phyloP scores from a whole-genome alignment of 2,797 vertebrate genomes.

The Sebastes oblongus region DNA sequence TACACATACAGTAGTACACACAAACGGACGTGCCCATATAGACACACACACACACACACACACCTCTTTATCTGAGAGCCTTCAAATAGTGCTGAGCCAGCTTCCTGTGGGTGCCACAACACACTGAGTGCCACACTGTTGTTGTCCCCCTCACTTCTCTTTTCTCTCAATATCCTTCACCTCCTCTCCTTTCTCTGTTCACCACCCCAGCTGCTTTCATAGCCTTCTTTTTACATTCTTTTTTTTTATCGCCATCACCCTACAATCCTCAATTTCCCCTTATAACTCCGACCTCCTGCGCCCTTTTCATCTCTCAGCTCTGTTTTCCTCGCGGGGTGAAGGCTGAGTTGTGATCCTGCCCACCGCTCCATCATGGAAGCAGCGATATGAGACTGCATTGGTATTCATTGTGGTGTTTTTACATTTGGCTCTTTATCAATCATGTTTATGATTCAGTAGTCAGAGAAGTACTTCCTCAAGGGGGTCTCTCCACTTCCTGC shows the following conservation, averaged over 20 bases:
- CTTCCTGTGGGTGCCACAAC: slow-evolving; percentile 41
- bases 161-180: slow-evolving; percentile 37
- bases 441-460: slow-evolving; percentile 57
- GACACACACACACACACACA: slow-evolving; percentile 7
- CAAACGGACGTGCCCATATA: neutral
- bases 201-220: slow-evolving; percentile 1
- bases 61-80: slow-evolving; percentile 49
- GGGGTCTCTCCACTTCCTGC: slow-evolving; percentile 25
- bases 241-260: neutral
- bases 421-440: slow-evolving; percentile 62
- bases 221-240: slow-evolving; percentile 12
- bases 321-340: slow-evolving; percentile 12
- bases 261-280: slow-evolving; percentile 22
- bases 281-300: neutral
- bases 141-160: slow-evolving; percentile 45
- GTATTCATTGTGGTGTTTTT: slow-evolving; percentile 55
- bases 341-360: slow-evolving; percentile 51
- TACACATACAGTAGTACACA: slow-evolving; percentile 34
- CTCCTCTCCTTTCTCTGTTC: neutral
- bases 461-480: slow-evolving; percentile 6
- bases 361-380: slow-evolving; percentile 39
- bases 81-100: slow-evolving; percentile 68
- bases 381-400: slow-evolving; percentile 45
- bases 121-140: slow-evolving; percentile 29
- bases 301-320: slow-evolving; percentile 17